Conservation (phyloP, 2,888 invertebrate species). For the Achlya flavicornis region DNA sequence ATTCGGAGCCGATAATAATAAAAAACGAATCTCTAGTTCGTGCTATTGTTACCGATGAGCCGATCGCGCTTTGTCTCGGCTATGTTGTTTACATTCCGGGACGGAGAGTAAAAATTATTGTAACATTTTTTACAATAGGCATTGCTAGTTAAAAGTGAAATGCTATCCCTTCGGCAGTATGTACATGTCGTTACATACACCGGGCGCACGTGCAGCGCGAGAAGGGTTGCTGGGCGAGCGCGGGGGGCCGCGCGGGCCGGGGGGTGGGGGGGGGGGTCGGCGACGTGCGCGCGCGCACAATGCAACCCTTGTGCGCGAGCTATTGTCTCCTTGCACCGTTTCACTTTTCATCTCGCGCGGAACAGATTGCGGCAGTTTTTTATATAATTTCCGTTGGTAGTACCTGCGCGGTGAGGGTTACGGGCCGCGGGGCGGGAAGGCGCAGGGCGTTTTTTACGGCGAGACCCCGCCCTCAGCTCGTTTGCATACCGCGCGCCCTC, state of each 20-base stretch:
- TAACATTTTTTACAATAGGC: constrained; percentile 22
- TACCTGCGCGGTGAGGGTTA: constrained; percentile 32
- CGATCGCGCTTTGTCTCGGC: constrained; percentile 4
- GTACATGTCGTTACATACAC: constrained; percentile 35
- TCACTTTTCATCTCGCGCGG: constrained; percentile 57
- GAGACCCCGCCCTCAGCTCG: constrained; percentile 50
- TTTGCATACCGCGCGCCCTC: constrained; percentile 58
- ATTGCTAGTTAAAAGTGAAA: constrained; percentile 49
- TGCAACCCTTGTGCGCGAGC: constrained; percentile 46
- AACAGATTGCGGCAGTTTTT: constrained; percentile 64
- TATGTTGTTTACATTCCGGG: constrained; percentile 8
- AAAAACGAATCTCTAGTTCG: not conserved
- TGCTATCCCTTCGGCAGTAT: constrained; percentile 40
- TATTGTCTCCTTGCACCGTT: constrained; percentile 56
- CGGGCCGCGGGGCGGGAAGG: constrained; percentile 27
- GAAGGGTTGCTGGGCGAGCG: constrained; percentile 34
- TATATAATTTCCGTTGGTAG: constrained; percentile 52
- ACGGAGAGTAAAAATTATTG: constrained; percentile 19
- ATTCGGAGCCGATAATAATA: constrained; percentile 1
- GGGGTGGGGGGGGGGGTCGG: constrained; percentile 21
- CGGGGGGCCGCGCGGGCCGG: constrained; percentile 22
- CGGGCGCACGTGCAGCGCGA: constrained; percentile 44
- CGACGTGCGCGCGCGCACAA: constrained; percentile 54
- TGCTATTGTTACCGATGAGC: not conserved
- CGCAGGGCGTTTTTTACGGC: constrained; percentile 47